These are phyloP conservation scores for Hippasteria phrygiana DNA, from an alignment of 53 echinoderm and acorn worm genomes.

Conservation along the genomic window DNA sequence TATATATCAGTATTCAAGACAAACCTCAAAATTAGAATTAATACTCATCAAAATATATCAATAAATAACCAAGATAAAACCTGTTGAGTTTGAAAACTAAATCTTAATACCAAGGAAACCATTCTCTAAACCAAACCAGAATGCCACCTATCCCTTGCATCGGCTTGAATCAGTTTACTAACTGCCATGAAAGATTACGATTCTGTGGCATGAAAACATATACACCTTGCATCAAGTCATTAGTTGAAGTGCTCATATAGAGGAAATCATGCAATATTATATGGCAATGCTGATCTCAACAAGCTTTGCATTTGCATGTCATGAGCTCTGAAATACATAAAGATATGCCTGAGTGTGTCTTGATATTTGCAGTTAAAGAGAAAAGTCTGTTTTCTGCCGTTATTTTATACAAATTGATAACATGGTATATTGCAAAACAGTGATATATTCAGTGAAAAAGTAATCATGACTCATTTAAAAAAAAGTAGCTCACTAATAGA, in stretches of 20 bases:
- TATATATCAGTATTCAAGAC: too few species aligned
- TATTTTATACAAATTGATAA: too few species aligned
- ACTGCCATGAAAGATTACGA: background rate
- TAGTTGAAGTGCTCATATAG: background rate
- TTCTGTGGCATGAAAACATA: constrained; percentile 3
- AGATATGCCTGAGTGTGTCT: background rate
- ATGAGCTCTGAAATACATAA: background rate
- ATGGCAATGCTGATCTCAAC: background rate
- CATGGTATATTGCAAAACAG: too few species aligned
- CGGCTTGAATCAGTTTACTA: background rate
- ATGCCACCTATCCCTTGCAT: background rate
- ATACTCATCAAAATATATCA: background rate
- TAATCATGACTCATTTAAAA: too few species aligned
- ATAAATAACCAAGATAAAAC: background rate
- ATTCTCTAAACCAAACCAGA: background rate
- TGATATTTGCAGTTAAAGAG: too few species aligned
- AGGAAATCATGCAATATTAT: background rate
- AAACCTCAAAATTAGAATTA: background rate
- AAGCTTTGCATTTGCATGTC: background rate
- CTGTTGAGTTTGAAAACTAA: background rate
- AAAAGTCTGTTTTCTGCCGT: too few species aligned
- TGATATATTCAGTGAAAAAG: too few species aligned
- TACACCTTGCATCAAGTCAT: too few species aligned
- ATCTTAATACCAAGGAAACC: too few species aligned
- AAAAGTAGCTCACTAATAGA: too few species aligned